Conservation (phyloP, 2,113 vertebrate genomes). For the Poeciliopsis occidentalis region DNA sequence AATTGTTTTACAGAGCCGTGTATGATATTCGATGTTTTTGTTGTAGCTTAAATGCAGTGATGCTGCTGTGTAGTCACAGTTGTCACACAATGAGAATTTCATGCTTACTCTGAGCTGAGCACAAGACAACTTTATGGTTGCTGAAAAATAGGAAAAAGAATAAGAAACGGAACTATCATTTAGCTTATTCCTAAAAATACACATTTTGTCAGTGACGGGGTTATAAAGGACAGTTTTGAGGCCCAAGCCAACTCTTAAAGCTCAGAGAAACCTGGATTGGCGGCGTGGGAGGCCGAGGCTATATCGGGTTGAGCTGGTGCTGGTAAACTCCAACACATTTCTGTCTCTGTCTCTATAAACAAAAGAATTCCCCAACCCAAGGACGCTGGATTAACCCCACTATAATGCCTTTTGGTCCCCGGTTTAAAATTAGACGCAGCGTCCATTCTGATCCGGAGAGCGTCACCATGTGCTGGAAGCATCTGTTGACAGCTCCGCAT, state of each 20-base stretch:
- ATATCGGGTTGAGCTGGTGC: conserved; percentile 56
- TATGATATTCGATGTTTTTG: background rate
- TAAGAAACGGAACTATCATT: background rate
- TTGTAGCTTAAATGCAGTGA: background rate
- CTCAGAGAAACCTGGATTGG: conserved; percentile 42
- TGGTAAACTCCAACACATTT: conserved; percentile 43
- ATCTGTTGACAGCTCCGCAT: conserved; percentile 98
- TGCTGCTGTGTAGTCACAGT: background rate
- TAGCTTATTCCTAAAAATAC: conserved; percentile 56
- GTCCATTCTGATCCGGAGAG: conserved; percentile 88
- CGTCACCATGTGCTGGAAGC: conserved; percentile 90
- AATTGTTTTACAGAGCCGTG: background rate
- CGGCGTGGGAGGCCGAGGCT: conserved; percentile 32
- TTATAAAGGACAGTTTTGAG: conserved; percentile 29
- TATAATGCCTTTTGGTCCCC: conserved; percentile 79
- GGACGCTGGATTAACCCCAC: conserved; percentile 84
- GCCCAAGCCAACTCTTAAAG: conserved; percentile 48
- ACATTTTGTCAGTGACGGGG: conserved; percentile 46
- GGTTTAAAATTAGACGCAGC: conserved; percentile 90
- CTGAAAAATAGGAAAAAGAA: background rate
- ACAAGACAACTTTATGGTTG: conserved; percentile 20
- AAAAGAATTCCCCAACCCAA: conserved; percentile 81
- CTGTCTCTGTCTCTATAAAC: conserved; percentile 71
- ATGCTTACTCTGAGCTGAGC: background rate
- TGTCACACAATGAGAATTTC: too few species aligned